Evolutionary conservation across 2,797 vertebrate genomes (phyloP).

Genomic region (Anguilla megastoma): DNA sequence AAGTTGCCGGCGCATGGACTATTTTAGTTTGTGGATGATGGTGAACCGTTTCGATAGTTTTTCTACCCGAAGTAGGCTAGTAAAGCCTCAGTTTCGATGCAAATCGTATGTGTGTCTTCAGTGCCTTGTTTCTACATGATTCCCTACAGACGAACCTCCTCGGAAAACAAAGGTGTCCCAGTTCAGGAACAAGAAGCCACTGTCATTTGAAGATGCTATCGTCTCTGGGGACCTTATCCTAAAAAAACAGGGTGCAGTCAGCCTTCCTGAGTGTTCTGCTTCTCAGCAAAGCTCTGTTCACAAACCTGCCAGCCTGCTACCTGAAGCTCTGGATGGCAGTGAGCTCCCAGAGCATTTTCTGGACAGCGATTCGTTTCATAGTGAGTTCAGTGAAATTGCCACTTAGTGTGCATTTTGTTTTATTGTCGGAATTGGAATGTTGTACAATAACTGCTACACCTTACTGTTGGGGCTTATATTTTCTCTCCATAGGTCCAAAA

Average conservation of each 20-base stretch:
- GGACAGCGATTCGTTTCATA: constrained; percentile 46
- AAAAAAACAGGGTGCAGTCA: constrained; percentile 17
- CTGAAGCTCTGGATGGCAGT: constrained; percentile 12
- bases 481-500: constrained; percentile 69
- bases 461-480: not conserved
- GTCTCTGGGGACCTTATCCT: constrained; percentile 36
- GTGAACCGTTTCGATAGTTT: not conserved
- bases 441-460: not conserved
- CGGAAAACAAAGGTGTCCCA: constrained; percentile 27
- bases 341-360: constrained; percentile 55
- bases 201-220: constrained; percentile 53
- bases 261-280: not conserved
- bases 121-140: not conserved
- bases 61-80: too few relatives aligned
- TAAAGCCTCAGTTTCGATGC: too few relatives aligned
- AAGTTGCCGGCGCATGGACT: not conserved
- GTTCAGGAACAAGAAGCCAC: constrained; percentile 35
- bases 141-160: constrained; percentile 36
- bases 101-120: not conserved
- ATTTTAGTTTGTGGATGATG: not conserved
- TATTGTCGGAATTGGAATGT: not conserved
- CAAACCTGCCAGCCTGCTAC: constrained; percentile 22
- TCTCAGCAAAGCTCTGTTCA: not conserved
- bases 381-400: constrained; percentile 58
- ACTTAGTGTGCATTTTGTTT: not conserved